Percentiles rank a stretch among this genome's conserved stretches.
These are phyloP conservation scores for Hyperoplus lanceolatus DNA, from an alignment of 2,797 vertebrate genomes.

Conservation along the genomic window DNA sequence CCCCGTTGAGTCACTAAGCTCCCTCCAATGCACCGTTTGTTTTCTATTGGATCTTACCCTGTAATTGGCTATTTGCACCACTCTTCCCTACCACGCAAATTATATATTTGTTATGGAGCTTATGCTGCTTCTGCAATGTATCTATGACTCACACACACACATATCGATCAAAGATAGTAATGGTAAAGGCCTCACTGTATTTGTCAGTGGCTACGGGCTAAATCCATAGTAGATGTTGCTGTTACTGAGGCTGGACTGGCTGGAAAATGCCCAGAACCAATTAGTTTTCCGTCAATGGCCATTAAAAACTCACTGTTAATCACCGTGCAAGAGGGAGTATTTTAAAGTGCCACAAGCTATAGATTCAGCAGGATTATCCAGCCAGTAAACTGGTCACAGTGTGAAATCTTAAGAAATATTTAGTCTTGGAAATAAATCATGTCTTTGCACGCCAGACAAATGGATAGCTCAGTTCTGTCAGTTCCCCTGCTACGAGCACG, in stretches of 20 bases:
- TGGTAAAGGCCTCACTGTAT: slow-evolving; percentile 6
- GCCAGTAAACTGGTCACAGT: slow-evolving; percentile 11
- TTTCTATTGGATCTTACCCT: slow-evolving; percentile 29
- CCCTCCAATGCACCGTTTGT: slow-evolving; percentile 44
- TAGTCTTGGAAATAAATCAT: slow-evolving; percentile 17
- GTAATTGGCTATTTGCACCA: slow-evolving; percentile 57
- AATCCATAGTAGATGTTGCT: slow-evolving; percentile 33
- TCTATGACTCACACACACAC: background rate
- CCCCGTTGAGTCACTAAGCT: slow-evolving; percentile 39
- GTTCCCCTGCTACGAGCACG: slow-evolving; percentile 18
- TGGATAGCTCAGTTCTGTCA: slow-evolving; percentile 13
- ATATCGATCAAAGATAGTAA: slow-evolving; percentile 13
- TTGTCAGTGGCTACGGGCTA: background rate
- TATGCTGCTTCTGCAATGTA: slow-evolving; percentile 6
- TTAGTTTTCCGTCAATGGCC: slow-evolving; percentile 26
- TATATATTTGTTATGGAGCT: slow-evolving; percentile 43
- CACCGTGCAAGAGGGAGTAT: slow-evolving; percentile 5
- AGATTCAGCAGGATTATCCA: background rate
- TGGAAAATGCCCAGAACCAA: background rate
- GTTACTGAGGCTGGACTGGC: background rate
- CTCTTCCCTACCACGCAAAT: slow-evolving; percentile 32
- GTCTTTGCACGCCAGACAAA: slow-evolving; percentile 32
- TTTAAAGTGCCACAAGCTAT: slow-evolving; percentile 19
- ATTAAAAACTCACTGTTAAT: slow-evolving; percentile 19
- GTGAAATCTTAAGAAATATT: slow-evolving; percentile 7